Percentiles rank a stretch among this genome's conserved stretches.
Conservation (phyloP, 2,888 invertebrate species). For the Drosophila picticornis region DNA sequence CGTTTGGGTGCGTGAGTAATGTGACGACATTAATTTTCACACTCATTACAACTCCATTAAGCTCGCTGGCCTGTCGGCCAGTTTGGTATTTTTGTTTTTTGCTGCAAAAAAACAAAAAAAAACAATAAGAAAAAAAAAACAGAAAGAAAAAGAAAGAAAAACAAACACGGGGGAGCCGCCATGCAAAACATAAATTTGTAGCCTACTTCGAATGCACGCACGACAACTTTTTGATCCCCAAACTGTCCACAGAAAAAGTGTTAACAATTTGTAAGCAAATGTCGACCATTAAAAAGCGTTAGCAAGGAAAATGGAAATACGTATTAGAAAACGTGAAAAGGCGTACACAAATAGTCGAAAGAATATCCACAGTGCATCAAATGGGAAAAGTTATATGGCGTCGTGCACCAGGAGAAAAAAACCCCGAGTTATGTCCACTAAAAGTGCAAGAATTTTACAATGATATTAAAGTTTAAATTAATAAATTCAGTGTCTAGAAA, state of each 20-base stretch:
- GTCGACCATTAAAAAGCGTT: constrained; percentile 61
- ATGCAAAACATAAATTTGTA: constrained; percentile 49
- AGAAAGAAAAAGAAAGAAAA: neutral
- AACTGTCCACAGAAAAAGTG: constrained; percentile 57
- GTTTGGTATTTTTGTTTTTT: constrained; percentile 35
- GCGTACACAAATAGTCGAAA: constrained; percentile 20
- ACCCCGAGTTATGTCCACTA: neutral
- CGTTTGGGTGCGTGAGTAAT: constrained; percentile 76
- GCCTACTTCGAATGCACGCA: constrained; percentile 69
- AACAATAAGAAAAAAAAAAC: neutral
- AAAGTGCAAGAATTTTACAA: neutral
- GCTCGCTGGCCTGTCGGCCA: constrained; percentile 44
- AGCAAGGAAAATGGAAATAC: constrained; percentile 41
- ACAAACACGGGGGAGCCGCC: neutral
- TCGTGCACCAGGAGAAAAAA: constrained; percentile 29
- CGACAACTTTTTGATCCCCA: constrained; percentile 52
- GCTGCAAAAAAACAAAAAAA: neutral
- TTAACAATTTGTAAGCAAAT: constrained; percentile 76
- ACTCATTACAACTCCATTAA: constrained; percentile 81
- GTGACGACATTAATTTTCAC: constrained; percentile 82
- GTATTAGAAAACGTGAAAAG: constrained; percentile 46
- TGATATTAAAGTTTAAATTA: too few relatives aligned
- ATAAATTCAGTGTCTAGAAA: too few relatives aligned
- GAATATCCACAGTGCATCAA: constrained; percentile 43
- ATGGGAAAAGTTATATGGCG: constrained; percentile 7